Base-by-base conservation (phyloP, 2,888 invertebrate species). In the Papilio elwesi region DNA sequence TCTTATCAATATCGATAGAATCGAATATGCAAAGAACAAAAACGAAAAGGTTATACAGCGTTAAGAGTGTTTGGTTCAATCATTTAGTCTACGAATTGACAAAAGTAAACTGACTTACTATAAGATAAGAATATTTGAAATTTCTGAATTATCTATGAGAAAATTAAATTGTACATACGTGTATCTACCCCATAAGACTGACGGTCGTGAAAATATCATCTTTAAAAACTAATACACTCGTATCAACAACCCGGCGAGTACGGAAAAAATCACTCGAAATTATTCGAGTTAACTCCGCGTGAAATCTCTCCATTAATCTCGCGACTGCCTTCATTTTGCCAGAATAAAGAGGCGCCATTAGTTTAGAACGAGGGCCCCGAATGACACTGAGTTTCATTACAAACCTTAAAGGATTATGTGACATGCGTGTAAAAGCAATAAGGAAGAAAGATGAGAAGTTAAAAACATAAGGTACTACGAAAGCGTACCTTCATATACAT, bases 281-380 rank as follows among this genome's bases (percentile, higher is more conserved):
- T 88, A 90, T 87, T 83, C 81, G 83, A 81, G 82, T 84, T 86
- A 87, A 88, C 85, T 82, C 82, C 76, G 83, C 85, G 84, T 87
- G 85, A 88, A 89, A 89, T 87, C 85, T 85, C 77, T 78, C 83
- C 85, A 89, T 90, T 88, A 86, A 87, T 89, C 88, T 87, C 80
- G 71, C 74, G 75, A 80, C 81, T 80, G 78, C 75, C 79, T 80
- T 76, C 80, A 75, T 79, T 76, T 79, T 75, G 64, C 73, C 71
- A 68, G 77, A 77, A 81, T 80, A 80, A 75, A 78, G 75, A 75
- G 76, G 75, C 73, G 76, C 75, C 77, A 80, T 78, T 77, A 78
- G 77, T 74, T 76, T 65, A 68, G 51, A 73, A 65, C 63, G 73
- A 49, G 26, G 64, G 57, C 51, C 51, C 53, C 51, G 47, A 62